Base-by-base conservation (phyloP, 1,140 invertebrate species). In the Whitmania pigra region DNA sequence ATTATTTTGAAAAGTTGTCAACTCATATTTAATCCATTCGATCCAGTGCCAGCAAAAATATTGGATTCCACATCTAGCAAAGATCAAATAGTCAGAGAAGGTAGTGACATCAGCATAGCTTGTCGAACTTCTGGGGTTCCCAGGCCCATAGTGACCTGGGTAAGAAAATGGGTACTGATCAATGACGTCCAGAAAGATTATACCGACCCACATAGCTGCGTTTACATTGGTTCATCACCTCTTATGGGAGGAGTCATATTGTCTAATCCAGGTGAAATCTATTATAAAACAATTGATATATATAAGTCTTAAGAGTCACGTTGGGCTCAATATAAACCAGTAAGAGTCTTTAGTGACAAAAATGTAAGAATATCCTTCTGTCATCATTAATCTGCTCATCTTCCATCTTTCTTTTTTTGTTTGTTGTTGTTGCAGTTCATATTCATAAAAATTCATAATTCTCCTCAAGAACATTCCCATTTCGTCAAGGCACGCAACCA, bases 91-190 rank as follows among this genome's bases (percentile, higher is more conserved):
- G 71, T 73, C 7, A 53, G 71, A 40, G 80, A 80, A 74, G 78
- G 78, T 0, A 78, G 78, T n/a, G 76, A 75, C 5, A 77, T 81
- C 13, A 74, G 75, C 53, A 74, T 81, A 3, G 75, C 76, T 54
- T 81, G 80, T 71, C 79, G 79, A 67, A 78, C 78, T 13, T 76
- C 79, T 0, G 80, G 79, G 15, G 72, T 76, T 0, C 80, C 80
- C 1, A 71, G 67, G 25, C 80, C 80, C 20, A 69, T 71, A 11
- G 76, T 81, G 66, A 77, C 73, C 6, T 81, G 80, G 80, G 78
- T 75, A 69, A 76, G 79, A 29, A 69, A 73, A 57, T 73, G 76
- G 66, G 71, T 69, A 53, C 60, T 73, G 31, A 67, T 60, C n/a
- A 72, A 68, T 9, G 63, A 71, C 29, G 60, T 29, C 17, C 40